phyloP scores from a whole-genome alignment of 1,140 invertebrate genomes.

The Brachionus paranguensis region DNA sequence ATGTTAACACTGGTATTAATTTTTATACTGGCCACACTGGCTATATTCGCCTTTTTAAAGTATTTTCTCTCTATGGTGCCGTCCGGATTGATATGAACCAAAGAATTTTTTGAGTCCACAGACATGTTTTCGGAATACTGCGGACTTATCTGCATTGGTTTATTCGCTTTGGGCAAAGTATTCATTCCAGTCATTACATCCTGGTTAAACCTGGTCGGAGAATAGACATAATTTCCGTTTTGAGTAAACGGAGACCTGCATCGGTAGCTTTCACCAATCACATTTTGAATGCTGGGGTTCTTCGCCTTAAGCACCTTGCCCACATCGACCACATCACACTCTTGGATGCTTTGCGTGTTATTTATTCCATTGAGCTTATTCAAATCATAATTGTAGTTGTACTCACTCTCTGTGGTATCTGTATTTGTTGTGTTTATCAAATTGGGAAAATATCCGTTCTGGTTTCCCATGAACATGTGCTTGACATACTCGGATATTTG shows the following conservation, averaged over 20 bases:
- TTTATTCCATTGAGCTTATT: slow-evolving; percentile 3
- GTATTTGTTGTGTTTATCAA: slow-evolving; percentile 18
- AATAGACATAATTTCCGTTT: neutral
- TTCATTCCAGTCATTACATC: neutral
- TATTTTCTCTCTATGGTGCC: slow-evolving; percentile 8
- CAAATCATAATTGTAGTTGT: slow-evolving; percentile 24
- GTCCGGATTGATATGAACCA: neutral
- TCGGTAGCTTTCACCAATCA: neutral
- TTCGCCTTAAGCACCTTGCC: neutral
- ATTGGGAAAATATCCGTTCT: neutral
- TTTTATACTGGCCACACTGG: neutral
- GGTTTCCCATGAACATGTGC: neutral
- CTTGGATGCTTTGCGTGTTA: neutral
- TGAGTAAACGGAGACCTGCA: neutral
- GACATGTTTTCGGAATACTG: slow-evolving; percentile 4
- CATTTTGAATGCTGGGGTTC: neutral
- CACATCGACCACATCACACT: slow-evolving; percentile 30
- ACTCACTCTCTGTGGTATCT: slow-evolving; percentile 2
- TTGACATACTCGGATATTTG: slow-evolving; percentile 19
- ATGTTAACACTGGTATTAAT: slow-evolving; percentile 3
- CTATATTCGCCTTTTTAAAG: neutral
- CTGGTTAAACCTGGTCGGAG: neutral
- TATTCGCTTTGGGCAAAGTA: neutral
- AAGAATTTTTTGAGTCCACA: neutral
- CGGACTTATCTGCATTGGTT: slow-evolving; percentile 2